These are phyloP conservation scores for Cancer borealis DNA, from an alignment of 2,888 invertebrate species.

Conservation along the genomic window DNA sequence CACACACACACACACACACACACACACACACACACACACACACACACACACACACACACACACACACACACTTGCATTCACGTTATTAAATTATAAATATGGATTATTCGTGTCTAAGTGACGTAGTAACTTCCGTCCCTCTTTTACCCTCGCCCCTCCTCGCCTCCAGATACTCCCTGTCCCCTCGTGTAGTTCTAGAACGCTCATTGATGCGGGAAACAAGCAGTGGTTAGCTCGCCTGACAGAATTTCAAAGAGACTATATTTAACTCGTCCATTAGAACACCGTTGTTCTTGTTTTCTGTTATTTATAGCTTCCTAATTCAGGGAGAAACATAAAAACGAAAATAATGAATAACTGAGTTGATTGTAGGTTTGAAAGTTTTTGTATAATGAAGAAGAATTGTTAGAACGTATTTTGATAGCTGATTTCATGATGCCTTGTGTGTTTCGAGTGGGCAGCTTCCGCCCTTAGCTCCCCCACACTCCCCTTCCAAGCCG, in stretches of 20 bases:
- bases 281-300: neutral
- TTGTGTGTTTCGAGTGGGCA: neutral
- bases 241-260: neutral
- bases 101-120: neutral
- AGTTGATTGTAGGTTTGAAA: neutral
- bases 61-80: neutral
- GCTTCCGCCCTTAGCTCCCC: neutral
- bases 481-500: neutral
- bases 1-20: constrained; percentile 1
- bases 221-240: neutral
- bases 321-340: neutral
- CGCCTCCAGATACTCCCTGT: neutral
- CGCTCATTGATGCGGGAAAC: neutral
- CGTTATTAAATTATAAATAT: neutral
- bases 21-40: constrained; percentile 20
- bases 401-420: neutral
- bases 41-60: neutral
- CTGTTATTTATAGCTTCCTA: neutral
- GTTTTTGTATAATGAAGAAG: neutral
- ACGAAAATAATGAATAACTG: neutral
- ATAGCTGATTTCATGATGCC: neutral
- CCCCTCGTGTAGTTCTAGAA: neutral
- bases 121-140: neutral
- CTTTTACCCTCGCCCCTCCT: neutral
- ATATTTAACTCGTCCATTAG: neutral